These are phyloP conservation scores for Sus scrofa DNA, from an alignment of 2,113 vertebrate genomes.

Conservation along the genomic window T2T-Sscrofa CM000830.6:97459501-97460000, in stretches of 20 bases:
- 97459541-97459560: too few relatives aligned
- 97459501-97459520: neutral
- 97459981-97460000: neutral
- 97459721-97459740: neutral
- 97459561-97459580: too few relatives aligned
- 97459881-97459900: neutral
- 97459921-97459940: neutral
- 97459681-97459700: neutral
- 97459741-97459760: neutral
- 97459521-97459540: too few relatives aligned
- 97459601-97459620: too few relatives aligned
- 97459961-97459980: neutral
- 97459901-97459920: neutral
- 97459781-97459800: neutral
- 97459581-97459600: too few relatives aligned
- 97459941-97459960: neutral
- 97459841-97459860: neutral
- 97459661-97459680: neutral
- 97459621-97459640: too few relatives aligned
- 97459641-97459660: neutral
- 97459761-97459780: neutral
- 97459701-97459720: constrained; percentile 3
- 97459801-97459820: neutral
- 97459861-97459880: neutral
- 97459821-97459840: neutral